Evolutionary conservation across 2,888 invertebrate genomes (phyloP).

Genomic region (Dolichopus griseipennis): DNA sequence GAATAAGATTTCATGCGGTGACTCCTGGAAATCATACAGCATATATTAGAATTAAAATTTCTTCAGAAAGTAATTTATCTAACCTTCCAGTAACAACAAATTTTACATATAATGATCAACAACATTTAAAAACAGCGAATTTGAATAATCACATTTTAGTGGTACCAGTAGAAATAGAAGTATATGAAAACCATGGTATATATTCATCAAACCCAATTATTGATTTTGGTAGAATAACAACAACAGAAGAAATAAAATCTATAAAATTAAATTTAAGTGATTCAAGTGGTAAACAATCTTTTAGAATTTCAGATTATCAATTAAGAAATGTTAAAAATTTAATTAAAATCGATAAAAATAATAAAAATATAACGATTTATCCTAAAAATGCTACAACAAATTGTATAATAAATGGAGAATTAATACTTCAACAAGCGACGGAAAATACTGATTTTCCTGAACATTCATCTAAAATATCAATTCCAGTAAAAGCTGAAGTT

Average conservation of each 20-base stretch:
- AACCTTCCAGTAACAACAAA: background rate
- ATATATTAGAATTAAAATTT: slow-evolving; percentile 56
- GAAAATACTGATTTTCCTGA: slow-evolving; percentile 25
- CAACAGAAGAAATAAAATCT: slow-evolving; percentile 54
- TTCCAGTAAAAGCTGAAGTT: slow-evolving; percentile 37
- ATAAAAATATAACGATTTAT: slow-evolving; percentile 33
- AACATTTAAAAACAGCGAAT: slow-evolving; percentile 4
- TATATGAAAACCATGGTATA: slow-evolving; percentile 58
- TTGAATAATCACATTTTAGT: slow-evolving; percentile 48
- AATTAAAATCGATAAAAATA: slow-evolving; percentile 27
- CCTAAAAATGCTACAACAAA: slow-evolving; percentile 29
- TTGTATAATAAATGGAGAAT: slow-evolving; percentile 30
- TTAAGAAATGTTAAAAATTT: slow-evolving; percentile 22
- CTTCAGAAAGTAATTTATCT: slow-evolving; percentile 23
- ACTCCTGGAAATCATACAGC: slow-evolving; percentile 75
- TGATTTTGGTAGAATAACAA: slow-evolving; percentile 75
- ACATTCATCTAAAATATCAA: slow-evolving; percentile 23
- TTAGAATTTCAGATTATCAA: slow-evolving; percentile 24
- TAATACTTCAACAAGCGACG: slow-evolving; percentile 26
- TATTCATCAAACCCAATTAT: slow-evolving; percentile 67
- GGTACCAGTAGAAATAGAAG: slow-evolving; percentile 77
- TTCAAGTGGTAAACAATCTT: slow-evolving; percentile 25
- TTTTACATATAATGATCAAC: no score
- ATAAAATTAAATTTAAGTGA: slow-evolving; percentile 41
- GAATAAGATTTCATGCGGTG: slow-evolving; percentile 69